phyloP scores from a whole-genome alignment of 2,888 invertebrate species.

The Nomada fabriciana region DNA sequence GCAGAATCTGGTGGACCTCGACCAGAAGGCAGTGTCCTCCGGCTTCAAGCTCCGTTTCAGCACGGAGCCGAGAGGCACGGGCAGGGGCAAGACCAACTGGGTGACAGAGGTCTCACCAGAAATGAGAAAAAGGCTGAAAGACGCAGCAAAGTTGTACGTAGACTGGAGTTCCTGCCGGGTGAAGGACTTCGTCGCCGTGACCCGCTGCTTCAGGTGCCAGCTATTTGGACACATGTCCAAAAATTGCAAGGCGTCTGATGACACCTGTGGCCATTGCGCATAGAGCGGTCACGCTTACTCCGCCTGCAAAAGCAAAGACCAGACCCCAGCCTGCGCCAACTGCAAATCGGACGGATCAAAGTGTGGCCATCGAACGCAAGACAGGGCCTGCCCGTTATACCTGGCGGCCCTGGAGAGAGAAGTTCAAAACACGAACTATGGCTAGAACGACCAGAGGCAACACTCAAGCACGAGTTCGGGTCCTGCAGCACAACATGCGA shows the following conservation, averaged over 20 bases:
- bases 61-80: no score
- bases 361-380: no score
- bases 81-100: background rate
- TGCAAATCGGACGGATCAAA: no score
- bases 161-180: background rate
- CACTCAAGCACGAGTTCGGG: no score
- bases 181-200: background rate
- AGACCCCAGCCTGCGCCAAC: no score
- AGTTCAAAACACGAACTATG: no score
- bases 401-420: no score
- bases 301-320: background rate
- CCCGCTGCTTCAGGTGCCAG: background rate
- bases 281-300: background rate
- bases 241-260: no score
- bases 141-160: accelerated
- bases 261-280: background rate
- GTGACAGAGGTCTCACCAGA: background rate
- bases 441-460: no score
- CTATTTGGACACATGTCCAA: background rate
- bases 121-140: background rate
- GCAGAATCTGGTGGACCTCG: background rate
- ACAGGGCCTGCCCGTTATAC: no score
- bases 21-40: background rate
- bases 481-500: no score
- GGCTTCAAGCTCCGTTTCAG: background rate